Base-by-base conservation (phyloP, 2,113 vertebrate genomes). In the Ellobius talpinus region DNA sequence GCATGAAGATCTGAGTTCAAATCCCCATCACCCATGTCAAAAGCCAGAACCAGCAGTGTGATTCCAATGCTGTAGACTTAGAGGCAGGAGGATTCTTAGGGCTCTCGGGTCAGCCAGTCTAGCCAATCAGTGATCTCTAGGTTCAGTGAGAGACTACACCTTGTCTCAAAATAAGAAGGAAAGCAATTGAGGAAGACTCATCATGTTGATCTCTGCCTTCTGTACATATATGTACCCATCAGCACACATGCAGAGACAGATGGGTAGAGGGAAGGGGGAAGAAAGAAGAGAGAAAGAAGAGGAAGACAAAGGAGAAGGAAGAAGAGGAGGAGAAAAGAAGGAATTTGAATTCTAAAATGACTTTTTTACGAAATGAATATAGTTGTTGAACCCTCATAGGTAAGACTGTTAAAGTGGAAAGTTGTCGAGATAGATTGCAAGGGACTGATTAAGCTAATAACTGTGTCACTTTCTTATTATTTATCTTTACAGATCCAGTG, bases 401-500 rank as follows among this genome's bases (percentile, higher is more conserved):
- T 4, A 23, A 58, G 47, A 23, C 0, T 17, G 47, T 91, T 10
- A 33, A 86, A 68, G 39, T 58, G 33, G 36, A 70, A 63, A 90
- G 42, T n/a, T 47, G 23, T 24, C 36, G 66, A 74, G 52, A 17
- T 7, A 1, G 29, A 33, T 61, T n/a, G 0, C 6, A 7, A 65
- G 72, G 81, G 16, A 0, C 55, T 12, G 13, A 14, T 87, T 74
- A 23, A 89, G 31, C 73, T 81, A 17, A 93, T 0, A 68, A 68
- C 89, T 33, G 89, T 97, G 2, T 68, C 24, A 21, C 84, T 94
- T 52, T 12, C 50, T 52, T 19, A 45, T 65, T n/a, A 45, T 65
- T n/a, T 70, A 21, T 73, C 50, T 90, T 97, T 91, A 74, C 97
- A 98, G 98, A 92, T 97, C 96, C 97, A 92, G 42, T 97, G 74